Conservation (phyloP, 2,113 vertebrate genomes). For the Ptychochromis oligacanthus region DNA sequence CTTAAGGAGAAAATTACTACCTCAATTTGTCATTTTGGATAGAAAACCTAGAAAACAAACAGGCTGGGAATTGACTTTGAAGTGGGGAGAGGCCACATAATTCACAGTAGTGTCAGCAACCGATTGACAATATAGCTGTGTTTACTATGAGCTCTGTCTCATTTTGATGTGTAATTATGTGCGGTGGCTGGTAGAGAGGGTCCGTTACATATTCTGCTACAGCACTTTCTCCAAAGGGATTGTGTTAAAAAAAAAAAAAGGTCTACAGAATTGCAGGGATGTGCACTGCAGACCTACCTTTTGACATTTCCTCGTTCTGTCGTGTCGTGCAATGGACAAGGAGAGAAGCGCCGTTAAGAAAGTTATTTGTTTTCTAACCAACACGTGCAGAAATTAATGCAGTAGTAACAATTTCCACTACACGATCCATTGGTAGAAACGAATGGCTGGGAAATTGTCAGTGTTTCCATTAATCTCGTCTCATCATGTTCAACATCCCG, state of each 20-base stretch:
- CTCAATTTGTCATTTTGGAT: conserved; percentile 61
- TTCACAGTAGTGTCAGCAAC: conserved; percentile 46
- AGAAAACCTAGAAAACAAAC: conserved; percentile 64
- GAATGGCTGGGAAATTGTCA: conserved; percentile 30
- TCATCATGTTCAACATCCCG: conserved; percentile 32
- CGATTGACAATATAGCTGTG: conserved; percentile 38
- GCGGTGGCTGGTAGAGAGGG: neutral
- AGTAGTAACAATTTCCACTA: conserved; percentile 44
- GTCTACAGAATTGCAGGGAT: neutral
- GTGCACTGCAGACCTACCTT: fast-evolving
- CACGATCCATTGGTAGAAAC: conserved; percentile 32
- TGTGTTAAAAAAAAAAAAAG: conserved; percentile 7
- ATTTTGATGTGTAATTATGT: conserved; percentile 28
- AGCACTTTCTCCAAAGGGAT: conserved; percentile 3
- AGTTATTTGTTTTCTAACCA: conserved; percentile 22
- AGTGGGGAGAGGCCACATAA: conserved; percentile 55
- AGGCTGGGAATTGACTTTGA: conserved; percentile 67
- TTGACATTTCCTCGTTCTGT: neutral
- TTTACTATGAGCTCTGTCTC: conserved; percentile 34
- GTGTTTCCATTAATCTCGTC: conserved; percentile 55
- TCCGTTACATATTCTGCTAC: neutral
- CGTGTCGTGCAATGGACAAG: neutral
- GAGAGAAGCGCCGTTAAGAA: neutral
- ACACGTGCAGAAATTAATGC: conserved; percentile 24
- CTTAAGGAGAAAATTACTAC: conserved; percentile 47